These are phyloP conservation scores for Pinna nobilis DNA, from an alignment of 1,140 invertebrate genomes.

Conservation along the genomic window DNA sequence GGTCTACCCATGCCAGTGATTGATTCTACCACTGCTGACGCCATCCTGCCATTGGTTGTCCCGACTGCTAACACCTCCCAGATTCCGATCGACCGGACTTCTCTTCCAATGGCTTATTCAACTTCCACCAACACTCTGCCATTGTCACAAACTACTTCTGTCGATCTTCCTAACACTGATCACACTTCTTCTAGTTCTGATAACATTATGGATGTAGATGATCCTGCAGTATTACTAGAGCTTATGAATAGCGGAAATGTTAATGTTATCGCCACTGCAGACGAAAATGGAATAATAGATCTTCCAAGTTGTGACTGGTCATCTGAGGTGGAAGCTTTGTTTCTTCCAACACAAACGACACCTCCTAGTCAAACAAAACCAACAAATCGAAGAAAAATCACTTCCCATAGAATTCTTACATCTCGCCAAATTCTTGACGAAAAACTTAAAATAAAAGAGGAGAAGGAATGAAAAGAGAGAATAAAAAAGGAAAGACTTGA, in stretches of 20 bases:
- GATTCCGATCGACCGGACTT: background rate
- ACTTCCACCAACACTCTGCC: background rate
- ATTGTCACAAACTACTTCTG: too few relatives aligned
- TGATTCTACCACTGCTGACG: background rate
- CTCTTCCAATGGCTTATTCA: background rate
- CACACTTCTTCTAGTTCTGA: too few relatives aligned
- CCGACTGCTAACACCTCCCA: background rate
- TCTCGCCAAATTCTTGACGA: background rate
- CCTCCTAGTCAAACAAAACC: background rate
- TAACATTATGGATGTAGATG: background rate
- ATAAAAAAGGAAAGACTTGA: background rate
- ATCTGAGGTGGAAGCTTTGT: background rate
- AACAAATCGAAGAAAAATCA: background rate
- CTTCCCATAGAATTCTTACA: constrained; percentile 1
- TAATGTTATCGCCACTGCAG: constrained; percentile 3
- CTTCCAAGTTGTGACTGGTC: too few relatives aligned
- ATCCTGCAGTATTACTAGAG: too few relatives aligned
- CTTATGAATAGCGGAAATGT: background rate
- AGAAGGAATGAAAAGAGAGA: constrained; percentile 6
- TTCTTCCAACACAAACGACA: background rate
- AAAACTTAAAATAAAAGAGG: background rate
- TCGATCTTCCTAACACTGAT: too few relatives aligned
- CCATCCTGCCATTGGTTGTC: background rate
- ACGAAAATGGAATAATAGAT: constrained; percentile 3
- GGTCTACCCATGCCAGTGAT: background rate